phyloP scores from a whole-genome alignment of 1,140 invertebrate species.

The Odontomachus brunneus region DNA sequence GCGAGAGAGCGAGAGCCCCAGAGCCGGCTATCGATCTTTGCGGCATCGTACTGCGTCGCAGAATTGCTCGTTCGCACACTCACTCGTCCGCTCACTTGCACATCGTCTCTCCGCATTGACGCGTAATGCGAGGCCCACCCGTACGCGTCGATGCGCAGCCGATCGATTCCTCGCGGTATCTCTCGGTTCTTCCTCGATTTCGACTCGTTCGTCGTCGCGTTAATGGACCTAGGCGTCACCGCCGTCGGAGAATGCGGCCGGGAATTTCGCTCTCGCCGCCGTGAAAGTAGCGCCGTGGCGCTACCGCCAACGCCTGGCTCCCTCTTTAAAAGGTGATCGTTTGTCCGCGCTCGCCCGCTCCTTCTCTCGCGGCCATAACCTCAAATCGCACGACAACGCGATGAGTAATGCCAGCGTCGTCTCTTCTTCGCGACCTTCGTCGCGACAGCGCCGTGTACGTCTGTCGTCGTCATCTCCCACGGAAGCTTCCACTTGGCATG shows the following conservation, averaged over 20 bases:
- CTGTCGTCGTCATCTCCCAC: background rate
- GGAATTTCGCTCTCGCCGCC: conserved; percentile 71
- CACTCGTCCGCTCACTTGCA: conserved; percentile 7
- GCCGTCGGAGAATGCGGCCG: conserved; percentile 38
- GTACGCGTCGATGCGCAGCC: background rate
- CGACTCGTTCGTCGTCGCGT: conserved; percentile 12
- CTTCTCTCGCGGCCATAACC: conserved; percentile 67
- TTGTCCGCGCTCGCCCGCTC: background rate
- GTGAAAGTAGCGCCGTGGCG: conserved; percentile 75
- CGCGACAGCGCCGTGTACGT: background rate
- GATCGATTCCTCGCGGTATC: conserved; percentile 14
- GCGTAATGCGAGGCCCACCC: conserved; percentile 21
- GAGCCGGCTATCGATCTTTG: conserved; percentile 74
- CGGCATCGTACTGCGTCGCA: conserved; percentile 74
- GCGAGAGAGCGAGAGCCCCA: background rate
- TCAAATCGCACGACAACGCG: conserved; percentile 62
- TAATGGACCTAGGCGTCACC: conserved; percentile 35
- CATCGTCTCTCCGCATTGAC: conserved; percentile 61
- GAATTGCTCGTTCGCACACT: conserved; percentile 31
- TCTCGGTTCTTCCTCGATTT: background rate
- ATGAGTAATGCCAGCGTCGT: background rate
- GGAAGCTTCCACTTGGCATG: conserved; percentile 26
- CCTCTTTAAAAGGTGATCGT: conserved; percentile 28
- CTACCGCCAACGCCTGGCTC: conserved; percentile 59
- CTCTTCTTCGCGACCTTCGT: conserved; percentile 39